Percentiles rank a stretch among this genome's conserved stretches.
Conservation (phyloP, 2,888 invertebrate genomes). For the Chymomyza amoena region DNA sequence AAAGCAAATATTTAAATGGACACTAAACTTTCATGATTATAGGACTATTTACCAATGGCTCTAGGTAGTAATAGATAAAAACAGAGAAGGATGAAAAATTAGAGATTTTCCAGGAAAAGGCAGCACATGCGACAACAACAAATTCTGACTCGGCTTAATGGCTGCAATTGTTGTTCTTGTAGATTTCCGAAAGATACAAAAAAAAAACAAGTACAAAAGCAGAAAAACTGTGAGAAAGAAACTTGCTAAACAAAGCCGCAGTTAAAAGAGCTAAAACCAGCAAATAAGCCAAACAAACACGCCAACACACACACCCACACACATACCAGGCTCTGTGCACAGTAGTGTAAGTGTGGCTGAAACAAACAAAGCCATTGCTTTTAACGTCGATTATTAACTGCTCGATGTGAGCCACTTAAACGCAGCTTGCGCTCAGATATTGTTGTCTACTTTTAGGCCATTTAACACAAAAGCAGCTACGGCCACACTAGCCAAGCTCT, state of each 20-base stretch:
- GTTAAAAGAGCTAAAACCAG: constrained; percentile 5
- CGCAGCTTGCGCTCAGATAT: constrained; percentile 41
- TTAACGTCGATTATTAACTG: constrained; percentile 60
- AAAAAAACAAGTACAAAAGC: background rate
- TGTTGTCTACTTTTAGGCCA: constrained; percentile 62
- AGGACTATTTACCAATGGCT: constrained; percentile 9
- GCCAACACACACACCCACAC: constrained; percentile 1
- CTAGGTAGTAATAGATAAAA: constrained; percentile 23
- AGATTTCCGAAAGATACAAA: constrained; percentile 1
- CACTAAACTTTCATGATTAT: constrained; percentile 37
- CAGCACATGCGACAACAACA: constrained; percentile 16
- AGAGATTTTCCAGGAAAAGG: constrained; percentile 3
- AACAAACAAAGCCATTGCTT: constrained; percentile 52
- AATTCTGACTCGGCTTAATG: constrained; percentile 13
- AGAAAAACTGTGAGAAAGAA: background rate
- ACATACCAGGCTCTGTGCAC: constrained; percentile 14
- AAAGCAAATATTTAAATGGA: constrained; percentile 47
- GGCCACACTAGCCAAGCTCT: background rate
- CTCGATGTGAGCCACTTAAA: constrained; percentile 49
- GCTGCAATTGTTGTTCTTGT: background rate
- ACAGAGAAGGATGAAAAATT: background rate
- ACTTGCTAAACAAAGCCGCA: background rate
- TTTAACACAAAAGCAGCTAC: constrained; percentile 45
- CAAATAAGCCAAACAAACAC: constrained; percentile 27
- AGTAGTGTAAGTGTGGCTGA: background rate